A percentile compares a stretch with the other conserved stretches of the same genome.
phyloP scores from a whole-genome alignment of 30 jellyfish, hydroid and myxozoan species.

The Rhopilema esculentum region DNA sequence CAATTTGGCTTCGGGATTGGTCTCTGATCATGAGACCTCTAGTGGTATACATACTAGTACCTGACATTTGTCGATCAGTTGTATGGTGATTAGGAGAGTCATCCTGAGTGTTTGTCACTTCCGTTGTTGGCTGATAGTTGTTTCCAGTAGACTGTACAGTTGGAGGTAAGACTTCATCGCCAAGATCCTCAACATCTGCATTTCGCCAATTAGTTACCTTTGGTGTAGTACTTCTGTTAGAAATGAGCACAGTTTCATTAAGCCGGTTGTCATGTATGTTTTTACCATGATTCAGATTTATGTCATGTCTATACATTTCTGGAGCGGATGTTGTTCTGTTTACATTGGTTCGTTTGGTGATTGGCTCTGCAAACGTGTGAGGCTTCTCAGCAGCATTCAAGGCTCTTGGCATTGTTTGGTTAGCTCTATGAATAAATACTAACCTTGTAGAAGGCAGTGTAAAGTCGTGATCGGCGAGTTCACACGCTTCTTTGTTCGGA shows the following conservation, averaged over 20 bases:
- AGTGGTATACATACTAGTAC: neutral
- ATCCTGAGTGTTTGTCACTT: neutral
- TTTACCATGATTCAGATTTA: neutral
- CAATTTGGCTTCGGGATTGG: neutral
- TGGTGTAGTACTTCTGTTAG: neutral
- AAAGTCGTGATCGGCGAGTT: slow-evolving; percentile 58
- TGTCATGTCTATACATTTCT: neutral
- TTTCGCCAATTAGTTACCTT: neutral
- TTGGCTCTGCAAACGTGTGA: too few relatives aligned
- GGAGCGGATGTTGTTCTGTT: neutral
- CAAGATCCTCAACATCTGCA: slow-evolving; percentile 25
- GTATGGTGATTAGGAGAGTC: neutral
- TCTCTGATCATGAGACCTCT: neutral
- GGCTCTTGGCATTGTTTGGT: neutral
- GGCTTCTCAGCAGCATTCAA: neutral
- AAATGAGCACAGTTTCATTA: neutral
- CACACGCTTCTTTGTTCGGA: slow-evolving; percentile 71
- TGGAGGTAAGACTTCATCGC: slow-evolving; percentile 47
- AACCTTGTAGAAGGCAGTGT: slow-evolving; percentile 66
- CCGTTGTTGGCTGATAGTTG: neutral
- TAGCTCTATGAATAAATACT: slow-evolving; percentile 40
- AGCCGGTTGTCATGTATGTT: neutral
- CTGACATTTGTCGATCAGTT: neutral
- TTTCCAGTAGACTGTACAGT: slow-evolving; percentile 4
- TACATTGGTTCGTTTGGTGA: neutral